A percentile compares a stretch with the other conserved stretches of the same genome.
Evolutionary conservation across 2,113 vertebrate species (phyloP).

Genomic region (western clawed frog (Xenopus tropicalis)): UCB_Xtro_10.0 CM004447.2:130792501-130793000

Average conservation of each 20-base stretch:
- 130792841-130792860: background rate
- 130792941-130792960: no score
- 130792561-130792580: constrained; percentile 75
- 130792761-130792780: constrained; percentile 16
- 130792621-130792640: constrained; percentile 49
- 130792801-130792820: constrained; percentile 42
- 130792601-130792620: constrained; percentile 62
- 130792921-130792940: no score
- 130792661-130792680: constrained; percentile 49
- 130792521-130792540: constrained; percentile 40
- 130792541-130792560: constrained; percentile 54
- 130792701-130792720: constrained; percentile 48
- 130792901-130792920: no score
- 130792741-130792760: constrained; percentile 48
- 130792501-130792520: no score
- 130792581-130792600: constrained; percentile 73
- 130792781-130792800: background rate
- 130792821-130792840: constrained; percentile 32
- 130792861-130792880: no score
- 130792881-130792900: no score
- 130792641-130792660: constrained; percentile 53
- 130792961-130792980: no score
- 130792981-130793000: no score
- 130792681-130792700: constrained; percentile 46
- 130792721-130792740: constrained; percentile 46